Base-by-base conservation (phyloP, 2,113 vertebrate genomes). In the Saguinus midas region DNA sequence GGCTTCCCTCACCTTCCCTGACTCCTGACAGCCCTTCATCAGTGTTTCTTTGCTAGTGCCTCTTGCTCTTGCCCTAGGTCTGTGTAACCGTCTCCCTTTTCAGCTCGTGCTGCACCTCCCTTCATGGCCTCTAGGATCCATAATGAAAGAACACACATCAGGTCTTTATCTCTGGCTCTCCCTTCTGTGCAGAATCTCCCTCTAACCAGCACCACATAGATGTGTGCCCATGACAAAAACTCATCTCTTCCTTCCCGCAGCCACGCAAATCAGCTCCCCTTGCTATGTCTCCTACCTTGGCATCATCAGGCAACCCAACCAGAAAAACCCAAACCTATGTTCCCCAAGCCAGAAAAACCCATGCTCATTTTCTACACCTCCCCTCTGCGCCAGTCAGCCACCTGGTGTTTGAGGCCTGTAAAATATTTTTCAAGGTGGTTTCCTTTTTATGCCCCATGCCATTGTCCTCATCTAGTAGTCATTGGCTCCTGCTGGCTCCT, bases 381-480 rank as follows among this genome's bases (percentile, higher is more conserved):
- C 32, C 9, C 21, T 61, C 43, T 11, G 52, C 8, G 16, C 80
- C 23, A 21, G 0, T 8, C n/a, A 57, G 32, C 16, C 58, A 43
- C 23, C 78, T 96, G 79, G n/a, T 58, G 25, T 4, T 35, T n/a
- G 84, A 89, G 18, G 78, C 85, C 57, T 52, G 14, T 25, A 57
- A 58, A 97, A 18, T 27, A 25, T 10, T 75, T 68, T 82, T 90
- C 66, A 61, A 8, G n/a, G 21, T 8, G 10, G 16, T 72, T 68
- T 83, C 79, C 11, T 64, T 68, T 72, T 8, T 45, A 10, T 5
- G 29, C 5, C 0, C 4, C 2, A 0, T 5, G 23, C 4, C 21
- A 0, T 5, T 14, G 14, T 80, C 40, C 43, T 23, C 37, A 29
- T 14, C 14, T 12, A 14, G 80, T 45, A 21, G 32, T 40, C 52